Percentiles rank a stretch among this genome's conserved stretches.
phyloP scores from a whole-genome alignment of 2,888 invertebrate species.

The Patella ulyssiponensis region DNA sequence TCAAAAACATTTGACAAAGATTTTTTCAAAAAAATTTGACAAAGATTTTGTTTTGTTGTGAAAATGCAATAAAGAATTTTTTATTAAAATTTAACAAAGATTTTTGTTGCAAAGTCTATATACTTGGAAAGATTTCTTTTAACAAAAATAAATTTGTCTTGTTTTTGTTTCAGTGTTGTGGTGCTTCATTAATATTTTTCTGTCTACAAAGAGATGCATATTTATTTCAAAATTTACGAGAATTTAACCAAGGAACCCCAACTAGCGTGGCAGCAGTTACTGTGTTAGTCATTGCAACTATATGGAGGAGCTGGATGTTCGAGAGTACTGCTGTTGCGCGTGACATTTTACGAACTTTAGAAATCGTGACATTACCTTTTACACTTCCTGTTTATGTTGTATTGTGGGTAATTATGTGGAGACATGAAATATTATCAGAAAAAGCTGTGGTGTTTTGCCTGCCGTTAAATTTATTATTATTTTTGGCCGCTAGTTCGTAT shows the following conservation, averaged over 20 bases:
- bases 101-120: background rate
- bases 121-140: background rate
- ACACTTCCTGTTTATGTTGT: slow-evolving; percentile 53
- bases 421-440: slow-evolving; percentile 49
- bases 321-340: background rate
- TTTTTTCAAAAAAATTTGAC: too few relatives aligned
- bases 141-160: too few relatives aligned
- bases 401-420: slow-evolving; percentile 59
- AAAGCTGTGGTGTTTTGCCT: slow-evolving; percentile 57
- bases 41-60: too few relatives aligned
- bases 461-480: slow-evolving; percentile 52
- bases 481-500: slow-evolving; percentile 54
- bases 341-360: slow-evolving; percentile 47
- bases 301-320: slow-evolving; percentile 52
- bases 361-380: slow-evolving; percentile 47
- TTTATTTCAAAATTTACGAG: slow-evolving; percentile 47
- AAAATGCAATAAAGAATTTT: too few relatives aligned
- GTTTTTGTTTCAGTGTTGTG: slow-evolving; percentile 55
- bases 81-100: too few relatives aligned
- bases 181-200: slow-evolving; percentile 51
- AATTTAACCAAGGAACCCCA: slow-evolving; percentile 57
- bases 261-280: slow-evolving; percentile 50
- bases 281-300: slow-evolving; percentile 47
- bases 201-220: slow-evolving; percentile 59
- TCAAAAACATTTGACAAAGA: too few relatives aligned